A percentile compares a stretch with the other conserved stretches of the same genome.
phyloP scores from a whole-genome alignment of 2,888 invertebrate species.

The Melanophora roralis region DNA sequence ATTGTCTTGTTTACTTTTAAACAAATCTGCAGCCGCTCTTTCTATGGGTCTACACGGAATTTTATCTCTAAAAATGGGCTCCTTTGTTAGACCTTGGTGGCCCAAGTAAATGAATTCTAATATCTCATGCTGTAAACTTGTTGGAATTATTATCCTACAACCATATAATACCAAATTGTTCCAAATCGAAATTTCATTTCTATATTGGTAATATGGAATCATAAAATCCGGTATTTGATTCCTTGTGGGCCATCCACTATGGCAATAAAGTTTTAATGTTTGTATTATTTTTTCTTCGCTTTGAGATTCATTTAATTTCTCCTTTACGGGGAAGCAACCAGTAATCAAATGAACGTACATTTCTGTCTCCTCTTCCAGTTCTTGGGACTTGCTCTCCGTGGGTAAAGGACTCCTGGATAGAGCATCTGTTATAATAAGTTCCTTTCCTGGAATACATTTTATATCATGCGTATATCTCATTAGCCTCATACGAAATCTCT shows the following conservation, averaged over 20 bases:
- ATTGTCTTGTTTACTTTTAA: conserved; percentile 26
- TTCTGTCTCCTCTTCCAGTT: conserved; percentile 28
- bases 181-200: conserved; percentile 17
- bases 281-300: conserved; percentile 23
- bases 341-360: conserved; percentile 23
- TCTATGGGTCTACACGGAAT: conserved; percentile 14
- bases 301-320: no score
- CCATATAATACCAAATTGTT: no score
- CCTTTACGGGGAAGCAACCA: conserved; percentile 30
- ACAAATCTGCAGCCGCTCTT: conserved; percentile 25
- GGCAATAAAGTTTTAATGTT: no score
- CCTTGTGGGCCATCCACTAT: conserved; percentile 9
- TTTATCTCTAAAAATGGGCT: not conserved
- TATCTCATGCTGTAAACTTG: conserved; percentile 2
- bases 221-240: conserved; percentile 26
- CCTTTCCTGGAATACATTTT: conserved; percentile 27
- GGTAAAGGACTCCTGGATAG: not conserved
- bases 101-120: conserved; percentile 36
- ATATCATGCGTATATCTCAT: conserved; percentile 10
- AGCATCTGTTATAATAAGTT: conserved; percentile 29
- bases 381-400: not conserved
- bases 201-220: conserved; percentile 27
- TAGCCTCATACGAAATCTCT: conserved; percentile 32
- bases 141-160: conserved; percentile 30
- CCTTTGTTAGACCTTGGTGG: conserved; percentile 19